Percentiles rank a stretch among this genome's conserved stretches.
Evolutionary conservation across 1,140 invertebrate genomes (phyloP).

Genomic region (Diabrotica undecimpunctata): DNA sequence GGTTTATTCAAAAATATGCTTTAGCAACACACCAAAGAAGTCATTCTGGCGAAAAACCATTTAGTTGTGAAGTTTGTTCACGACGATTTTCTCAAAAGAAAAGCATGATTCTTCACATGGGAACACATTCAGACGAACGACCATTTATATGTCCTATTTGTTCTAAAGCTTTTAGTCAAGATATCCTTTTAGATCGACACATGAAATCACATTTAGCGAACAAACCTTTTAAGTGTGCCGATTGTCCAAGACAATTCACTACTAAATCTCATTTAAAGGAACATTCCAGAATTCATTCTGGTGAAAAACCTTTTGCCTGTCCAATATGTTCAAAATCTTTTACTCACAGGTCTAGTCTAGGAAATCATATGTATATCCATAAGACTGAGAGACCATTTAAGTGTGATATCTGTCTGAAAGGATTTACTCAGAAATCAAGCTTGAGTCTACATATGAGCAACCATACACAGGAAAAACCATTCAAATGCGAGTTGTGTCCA

Average conservation of each 20-base stretch:
- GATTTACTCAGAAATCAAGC: conserved; percentile 35
- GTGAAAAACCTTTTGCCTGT: conserved; percentile 33
- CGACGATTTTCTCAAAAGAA: conserved; percentile 48
- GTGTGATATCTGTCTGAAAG: conserved; percentile 38
- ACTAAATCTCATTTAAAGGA: conserved; percentile 39
- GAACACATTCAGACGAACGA: conserved; percentile 3
- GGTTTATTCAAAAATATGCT: conserved; percentile 41
- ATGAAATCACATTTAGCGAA: conserved; percentile 41
- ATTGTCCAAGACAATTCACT: conserved; percentile 39
- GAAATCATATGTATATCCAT: conserved; percentile 20
- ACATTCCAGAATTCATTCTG: conserved; percentile 34
- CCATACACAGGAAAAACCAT: conserved; percentile 4
- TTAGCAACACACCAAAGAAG: conserved; percentile 40
- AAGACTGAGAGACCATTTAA: conserved; percentile 29
- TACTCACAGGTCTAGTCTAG: conserved; percentile 30
- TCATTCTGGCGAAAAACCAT: conserved; percentile 67
- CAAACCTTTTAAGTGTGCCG: conserved; percentile 39
- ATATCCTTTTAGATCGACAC: conserved; percentile 34
- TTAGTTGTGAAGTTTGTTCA: conserved; percentile 62
- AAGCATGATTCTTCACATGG: conserved; percentile 4
- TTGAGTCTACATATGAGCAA: conserved; percentile 19
- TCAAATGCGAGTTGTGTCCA: background rate
- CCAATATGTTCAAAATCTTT: conserved; percentile 38
- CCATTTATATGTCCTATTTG: conserved; percentile 7
- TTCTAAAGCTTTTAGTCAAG: conserved; percentile 4